phyloP scores from a whole-genome alignment of 2,888 invertebrate species.

The Amiota communis region DNA sequence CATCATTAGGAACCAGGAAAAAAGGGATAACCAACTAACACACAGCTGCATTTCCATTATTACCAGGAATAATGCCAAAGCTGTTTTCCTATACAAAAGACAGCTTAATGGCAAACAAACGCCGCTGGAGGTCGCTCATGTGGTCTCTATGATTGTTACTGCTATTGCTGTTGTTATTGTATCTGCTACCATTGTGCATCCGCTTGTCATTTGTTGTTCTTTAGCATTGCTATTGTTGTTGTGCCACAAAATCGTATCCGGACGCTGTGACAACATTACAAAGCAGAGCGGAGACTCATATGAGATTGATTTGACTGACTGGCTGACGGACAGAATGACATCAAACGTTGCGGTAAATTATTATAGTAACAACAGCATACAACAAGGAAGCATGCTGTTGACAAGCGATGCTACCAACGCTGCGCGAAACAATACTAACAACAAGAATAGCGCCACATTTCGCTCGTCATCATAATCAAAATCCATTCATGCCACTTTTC shows the following conservation, averaged over 20 bases:
- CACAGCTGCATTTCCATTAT: no score
- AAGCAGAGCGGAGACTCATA: background rate
- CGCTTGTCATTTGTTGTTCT: slow-evolving; percentile 9
- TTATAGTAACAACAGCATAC: background rate
- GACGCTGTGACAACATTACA: background rate
- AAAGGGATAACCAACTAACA: no score
- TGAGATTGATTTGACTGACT: background rate
- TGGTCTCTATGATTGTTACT: background rate
- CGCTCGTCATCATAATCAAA: slow-evolving; percentile 40
- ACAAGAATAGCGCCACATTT: slow-evolving; percentile 33
- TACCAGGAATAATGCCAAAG: no score
- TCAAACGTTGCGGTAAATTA: slow-evolving; percentile 11
- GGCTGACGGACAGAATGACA: slow-evolving; percentile 15
- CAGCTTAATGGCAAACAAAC: slow-evolving; percentile 17
- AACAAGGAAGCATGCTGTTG: slow-evolving; percentile 15
- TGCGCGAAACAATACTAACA: slow-evolving; percentile 31
- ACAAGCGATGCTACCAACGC: slow-evolving; percentile 16
- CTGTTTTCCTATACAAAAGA: background rate
- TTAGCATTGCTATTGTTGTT: background rate
- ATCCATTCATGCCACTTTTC: slow-evolving; percentile 20
- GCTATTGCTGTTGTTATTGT: background rate
- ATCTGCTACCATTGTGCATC: background rate
- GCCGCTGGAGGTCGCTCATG: slow-evolving; percentile 13
- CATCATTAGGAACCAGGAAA: no score
- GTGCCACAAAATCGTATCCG: background rate